phyloP scores from a whole-genome alignment of 2,113 vertebrate genomes.

The Edolisoma coerulescens region DNA sequence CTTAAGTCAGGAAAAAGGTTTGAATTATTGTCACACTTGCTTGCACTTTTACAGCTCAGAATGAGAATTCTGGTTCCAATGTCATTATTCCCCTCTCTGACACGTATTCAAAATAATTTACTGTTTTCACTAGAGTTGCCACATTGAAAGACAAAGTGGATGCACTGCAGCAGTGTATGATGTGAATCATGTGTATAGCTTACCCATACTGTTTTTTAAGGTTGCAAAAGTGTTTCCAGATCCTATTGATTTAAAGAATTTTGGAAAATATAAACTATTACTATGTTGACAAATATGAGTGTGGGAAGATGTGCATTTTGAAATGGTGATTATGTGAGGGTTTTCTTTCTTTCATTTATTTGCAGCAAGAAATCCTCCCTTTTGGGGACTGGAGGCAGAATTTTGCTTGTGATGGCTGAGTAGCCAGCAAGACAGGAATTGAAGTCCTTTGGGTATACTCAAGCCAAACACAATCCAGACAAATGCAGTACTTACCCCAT shows the following conservation, averaged over 20 bases:
- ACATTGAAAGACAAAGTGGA: neutral
- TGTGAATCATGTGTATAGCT: neutral
- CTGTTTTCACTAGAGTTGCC: neutral
- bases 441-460: slow-evolving; percentile 3
- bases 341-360: neutral
- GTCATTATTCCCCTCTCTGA: neutral
- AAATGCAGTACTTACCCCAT: slow-evolving; percentile 28
- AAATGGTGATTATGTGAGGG: neutral
- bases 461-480: slow-evolving; percentile 33
- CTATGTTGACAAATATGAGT: neutral
- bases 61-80: neutral
- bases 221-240: neutral
- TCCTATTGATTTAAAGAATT: neutral
- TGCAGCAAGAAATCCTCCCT: neutral
- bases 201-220: neutral
- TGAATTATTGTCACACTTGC: neutral
- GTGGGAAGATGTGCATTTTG: neutral
- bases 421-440: neutral
- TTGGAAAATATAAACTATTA: neutral
- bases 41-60: neutral
- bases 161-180: neutral
- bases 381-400: neutral
- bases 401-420: neutral
- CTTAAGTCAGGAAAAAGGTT: neutral
- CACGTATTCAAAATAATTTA: neutral